Conservation (phyloP, 2,888 invertebrate species). For the Drosophila maculinotata region DNA sequence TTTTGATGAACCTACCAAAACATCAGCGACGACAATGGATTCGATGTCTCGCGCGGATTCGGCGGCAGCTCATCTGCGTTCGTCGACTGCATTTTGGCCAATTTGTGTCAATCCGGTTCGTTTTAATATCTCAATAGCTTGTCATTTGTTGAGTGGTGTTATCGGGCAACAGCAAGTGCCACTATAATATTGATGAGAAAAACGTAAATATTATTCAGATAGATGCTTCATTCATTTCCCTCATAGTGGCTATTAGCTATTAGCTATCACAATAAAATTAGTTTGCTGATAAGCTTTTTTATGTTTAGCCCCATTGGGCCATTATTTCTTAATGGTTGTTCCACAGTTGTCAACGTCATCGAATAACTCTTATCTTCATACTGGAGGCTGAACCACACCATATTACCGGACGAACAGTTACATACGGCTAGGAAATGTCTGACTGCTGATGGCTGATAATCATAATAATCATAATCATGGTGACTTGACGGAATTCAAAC, state of each 20-base stretch:
- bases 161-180: conserved; percentile 43
- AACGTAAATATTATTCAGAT: conserved; percentile 4
- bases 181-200: conserved; percentile 44
- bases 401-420: conserved; percentile 6
- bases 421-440: conserved; percentile 3
- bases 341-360: conserved; percentile 4
- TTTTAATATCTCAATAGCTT: conserved; percentile 41
- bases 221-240: background rate
- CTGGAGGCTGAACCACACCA: background rate
- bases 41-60: conserved; percentile 87
- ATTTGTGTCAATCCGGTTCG: conserved; percentile 42
- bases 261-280: conserved; percentile 1
- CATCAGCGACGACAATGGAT: conserved; percentile 87
- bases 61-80: conserved; percentile 85
- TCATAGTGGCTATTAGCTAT: background rate
- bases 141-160: conserved; percentile 52
- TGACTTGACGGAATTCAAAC: conserved; percentile 20
- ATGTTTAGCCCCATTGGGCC: background rate
- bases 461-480: conserved; percentile 31
- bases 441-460: too few species aligned
- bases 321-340: conserved; percentile 2
- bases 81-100: conserved; percentile 81
- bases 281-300: conserved; percentile 22
- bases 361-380: conserved; percentile 7
- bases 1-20: conserved; percentile 86